Base-by-base conservation (phyloP, 1,140 invertebrate genomes). In the Frieseomelitta varia region DNA sequence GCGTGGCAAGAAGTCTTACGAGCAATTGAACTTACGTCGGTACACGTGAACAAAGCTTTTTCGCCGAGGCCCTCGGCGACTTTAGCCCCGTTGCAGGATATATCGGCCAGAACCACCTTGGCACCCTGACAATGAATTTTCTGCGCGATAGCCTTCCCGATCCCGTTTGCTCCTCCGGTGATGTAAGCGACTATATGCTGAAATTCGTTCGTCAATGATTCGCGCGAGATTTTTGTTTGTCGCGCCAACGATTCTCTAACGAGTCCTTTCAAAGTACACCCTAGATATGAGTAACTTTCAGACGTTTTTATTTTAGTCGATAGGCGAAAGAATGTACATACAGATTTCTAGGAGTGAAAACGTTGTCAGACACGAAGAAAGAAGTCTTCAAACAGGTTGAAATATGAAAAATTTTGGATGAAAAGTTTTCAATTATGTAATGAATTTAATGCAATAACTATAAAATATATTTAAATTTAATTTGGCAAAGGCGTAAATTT, bases 161-260 rank as follows among this genome's bases (percentile, higher is more conserved):
- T 91, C 55, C 91, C 91, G 2, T 88, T 88, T 24, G 79, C 85
- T 34, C 91, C 91, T 17, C 90, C 90, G 19, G 87, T 91, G 55
- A 92, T 81, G 55, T 81, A 90, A 24, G 86, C 91, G 12, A 90
- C 85, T 27, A 90, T 55, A 65, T 78, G 79, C 88, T 88, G 19
- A 47, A 79, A 85, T 55, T 21, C 12, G 24, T 65, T 65, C 3
- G 8, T 65, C 8, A 65, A 53, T n/a, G n/a, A n/a, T n/a, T n/a
- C n/a, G n/a, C n/a, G n/a, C n/a, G n/a, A n/a, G n/a, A n/a, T n/a
- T n/a, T n/a, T n/a, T n/a, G n/a, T n/a, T n/a, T n/a, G n/a, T n/a
- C n/a, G n/a, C n/a, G n/a, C n/a, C n/a, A n/a, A n/a, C n/a, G n/a
- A n/a, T n/a, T n/a, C n/a, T n/a, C n/a, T n/a, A n/a, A n/a, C n/a